Evolutionary conservation across 2,113 vertebrate species (phyloP).

Genomic region (Oxyura jamaicensis): DNA sequence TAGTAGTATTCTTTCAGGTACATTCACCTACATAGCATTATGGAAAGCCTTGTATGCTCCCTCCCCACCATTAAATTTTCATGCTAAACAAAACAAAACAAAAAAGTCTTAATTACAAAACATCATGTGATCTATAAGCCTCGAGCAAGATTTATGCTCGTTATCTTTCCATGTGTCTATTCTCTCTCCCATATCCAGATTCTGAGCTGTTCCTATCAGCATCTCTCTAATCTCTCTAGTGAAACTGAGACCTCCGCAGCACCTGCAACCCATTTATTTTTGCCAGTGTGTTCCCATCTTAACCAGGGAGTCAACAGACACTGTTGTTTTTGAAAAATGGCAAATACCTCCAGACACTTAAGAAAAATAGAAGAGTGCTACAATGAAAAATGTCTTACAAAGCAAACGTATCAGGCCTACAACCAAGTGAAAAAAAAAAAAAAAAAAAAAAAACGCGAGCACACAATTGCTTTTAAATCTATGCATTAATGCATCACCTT

Average conservation of each 20-base stretch:
- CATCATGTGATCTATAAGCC: neutral
- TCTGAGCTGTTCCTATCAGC: neutral
- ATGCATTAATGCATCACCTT: neutral
- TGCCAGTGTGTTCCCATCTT: neutral
- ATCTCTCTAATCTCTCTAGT: neutral
- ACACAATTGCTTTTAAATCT: neutral
- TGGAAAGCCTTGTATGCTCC: neutral
- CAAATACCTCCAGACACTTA: neutral
- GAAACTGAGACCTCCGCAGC: neutral
- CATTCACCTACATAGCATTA: accelerated
- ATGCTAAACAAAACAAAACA: neutral
- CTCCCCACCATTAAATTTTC: neutral
- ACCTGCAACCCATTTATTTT: neutral
- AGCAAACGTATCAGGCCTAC: neutral
- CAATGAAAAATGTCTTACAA: neutral
- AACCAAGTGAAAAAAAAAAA: neutral
- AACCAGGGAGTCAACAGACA: neutral
- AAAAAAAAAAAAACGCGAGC: neutral
- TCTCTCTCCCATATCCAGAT: neutral
- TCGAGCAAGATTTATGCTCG: accelerated
- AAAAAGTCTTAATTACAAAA: neutral
- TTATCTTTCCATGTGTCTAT: neutral
- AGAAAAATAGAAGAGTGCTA: neutral
- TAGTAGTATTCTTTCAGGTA: neutral
- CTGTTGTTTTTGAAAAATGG: neutral